Base-by-base conservation (phyloP, 2,113 vertebrate genomes). In the Trachemys scripta region DNA sequence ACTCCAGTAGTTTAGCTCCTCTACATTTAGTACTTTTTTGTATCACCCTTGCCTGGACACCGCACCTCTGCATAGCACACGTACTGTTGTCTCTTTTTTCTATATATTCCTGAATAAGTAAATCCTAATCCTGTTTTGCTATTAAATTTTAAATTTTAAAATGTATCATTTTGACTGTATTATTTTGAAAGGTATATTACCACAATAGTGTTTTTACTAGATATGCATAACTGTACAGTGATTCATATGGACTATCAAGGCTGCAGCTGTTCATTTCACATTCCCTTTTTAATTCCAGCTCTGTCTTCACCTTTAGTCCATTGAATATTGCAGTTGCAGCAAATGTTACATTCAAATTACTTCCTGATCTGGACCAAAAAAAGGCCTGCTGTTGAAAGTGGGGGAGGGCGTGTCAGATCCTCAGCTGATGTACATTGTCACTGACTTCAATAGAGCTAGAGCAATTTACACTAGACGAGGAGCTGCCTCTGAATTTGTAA, bases 141-240 rank as follows among this genome's bases (percentile, higher is more conserved):
- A 90, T 56, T 56, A 45, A 25, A 42, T 84, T 94, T 94, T n/a
- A 89, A 94, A 93, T n/a, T 57, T 3, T 90, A 88, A 35, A 38
- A 72, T 72, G 4, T 72, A 38, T 50, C 50, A 50, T 50, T 14
- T 50, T 57, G 82, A 10, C 80, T 94, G 4, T 11, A 85, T 45
- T 45, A 1, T 69, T 57, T 91, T 92, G 59, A 94, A 93, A 88
- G 14, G 49, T 49, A 42, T 22, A 7, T 31, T 49, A 87, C 10
- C 14, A 49, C n/a, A 82, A 45, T 2, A n/a, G 14, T 14, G 1
- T 80, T 92, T 95, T 24, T 90, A 80, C 35, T 62, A 90, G 22
- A 5, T 89, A 8, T 56, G 72, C 93, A 80, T 9, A 88, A 42
- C 11, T 17, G 24, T 79, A 49, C 27, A 76, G 20, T 88, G 24